Conservation (phyloP, 2,888 invertebrate genomes). For the Stenchaetothrips biformis region DNA sequence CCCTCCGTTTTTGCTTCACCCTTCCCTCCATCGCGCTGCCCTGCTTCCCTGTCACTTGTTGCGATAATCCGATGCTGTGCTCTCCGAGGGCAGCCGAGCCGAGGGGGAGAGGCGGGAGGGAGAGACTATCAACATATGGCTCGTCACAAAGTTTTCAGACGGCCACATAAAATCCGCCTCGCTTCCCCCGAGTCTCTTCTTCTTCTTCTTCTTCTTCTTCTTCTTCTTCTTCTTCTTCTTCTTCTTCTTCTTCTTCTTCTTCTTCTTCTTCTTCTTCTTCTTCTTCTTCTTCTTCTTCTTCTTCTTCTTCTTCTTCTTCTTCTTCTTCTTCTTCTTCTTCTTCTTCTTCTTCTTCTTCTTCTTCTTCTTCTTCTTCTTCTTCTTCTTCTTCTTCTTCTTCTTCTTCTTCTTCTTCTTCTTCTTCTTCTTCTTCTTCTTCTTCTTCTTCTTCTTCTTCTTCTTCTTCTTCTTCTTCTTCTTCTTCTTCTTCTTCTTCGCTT, state of each 20-base stretch:
- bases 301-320: not conserved
- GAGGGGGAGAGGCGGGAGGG: not conserved
- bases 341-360: not conserved
- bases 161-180: not conserved
- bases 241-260: too few relatives aligned
- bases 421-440: not conserved
- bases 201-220: not conserved
- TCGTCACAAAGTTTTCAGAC: slow-evolving; percentile 18
- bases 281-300: not conserved
- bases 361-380: not conserved
- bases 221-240: not conserved
- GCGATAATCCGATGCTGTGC: not conserved
- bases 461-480: not conserved
- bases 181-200: not conserved
- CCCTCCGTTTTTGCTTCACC: not conserved
- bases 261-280: not conserved
- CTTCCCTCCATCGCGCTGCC: not conserved
- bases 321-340: not conserved
- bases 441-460: not conserved
- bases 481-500: not conserved
- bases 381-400: not conserved
- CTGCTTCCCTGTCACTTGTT: not conserved
- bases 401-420: not conserved
- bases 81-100: not conserved
- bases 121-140: not conserved